A percentile compares a stretch with the other conserved stretches of the same genome.
Evolutionary conservation across 2,888 invertebrate species (phyloP).

Genomic region (Drosophila pseudotakahashii): DNA sequence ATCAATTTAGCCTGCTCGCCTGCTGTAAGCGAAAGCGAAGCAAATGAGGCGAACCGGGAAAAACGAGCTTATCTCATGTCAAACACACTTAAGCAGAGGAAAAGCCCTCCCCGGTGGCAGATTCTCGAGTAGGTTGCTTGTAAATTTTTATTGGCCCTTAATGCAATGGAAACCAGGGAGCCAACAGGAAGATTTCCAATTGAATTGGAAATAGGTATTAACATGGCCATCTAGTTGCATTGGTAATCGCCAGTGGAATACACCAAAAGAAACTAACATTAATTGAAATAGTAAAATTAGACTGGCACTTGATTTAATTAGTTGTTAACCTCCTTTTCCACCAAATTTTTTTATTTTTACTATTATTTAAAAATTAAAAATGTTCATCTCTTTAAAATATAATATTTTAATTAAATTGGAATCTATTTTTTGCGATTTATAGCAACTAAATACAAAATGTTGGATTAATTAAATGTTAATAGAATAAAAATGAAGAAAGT

Average conservation of each 20-base stretch:
- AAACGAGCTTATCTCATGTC: slow-evolving; percentile 73
- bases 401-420: too few relatives aligned
- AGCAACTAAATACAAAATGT: too few relatives aligned
- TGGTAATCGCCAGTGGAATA: not conserved
- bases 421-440: too few relatives aligned
- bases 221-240: slow-evolving; percentile 43
- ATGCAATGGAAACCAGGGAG: slow-evolving; percentile 58
- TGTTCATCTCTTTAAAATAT: too few relatives aligned
- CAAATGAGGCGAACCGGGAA: slow-evolving; percentile 67
- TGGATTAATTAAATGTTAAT: too few relatives aligned
- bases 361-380: too few relatives aligned
- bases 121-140: slow-evolving; percentile 41
- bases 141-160: slow-evolving; percentile 66
- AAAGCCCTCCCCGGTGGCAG: slow-evolving; percentile 26
- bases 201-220: slow-evolving; percentile 67
- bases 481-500: too few relatives aligned
- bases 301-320: too few relatives aligned
- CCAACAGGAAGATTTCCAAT: slow-evolving; percentile 51
- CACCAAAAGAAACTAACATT: not conserved
- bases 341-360: too few relatives aligned
- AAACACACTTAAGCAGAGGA: slow-evolving; percentile 64
- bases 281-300: too few relatives aligned
- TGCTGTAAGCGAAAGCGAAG: slow-evolving; percentile 44
- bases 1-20: slow-evolving; percentile 68
- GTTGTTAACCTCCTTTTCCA: too few relatives aligned